Conservation (phyloP, 2,888 invertebrate genomes). For the Esperia sulphurella region DNA sequence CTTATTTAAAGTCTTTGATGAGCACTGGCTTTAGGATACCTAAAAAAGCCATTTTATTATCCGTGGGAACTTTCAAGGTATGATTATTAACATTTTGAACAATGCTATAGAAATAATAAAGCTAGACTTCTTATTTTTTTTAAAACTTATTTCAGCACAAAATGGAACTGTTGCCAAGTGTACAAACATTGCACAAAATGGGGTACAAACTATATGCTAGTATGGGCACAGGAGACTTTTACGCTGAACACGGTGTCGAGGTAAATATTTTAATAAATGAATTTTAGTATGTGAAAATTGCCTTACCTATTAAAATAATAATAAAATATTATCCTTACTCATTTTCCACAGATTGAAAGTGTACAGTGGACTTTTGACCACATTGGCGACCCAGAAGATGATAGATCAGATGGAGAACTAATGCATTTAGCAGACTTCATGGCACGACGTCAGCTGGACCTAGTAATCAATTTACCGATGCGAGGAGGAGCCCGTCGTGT, state of each 20-base stretch:
- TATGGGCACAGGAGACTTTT: conserved; percentile 99
- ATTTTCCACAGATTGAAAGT: conserved; percentile 86
- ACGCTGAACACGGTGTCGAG: conserved; percentile 93
- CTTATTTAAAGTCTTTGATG: conserved; percentile 98
- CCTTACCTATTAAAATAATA: too few species aligned
- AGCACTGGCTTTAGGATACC: conserved; percentile 98
- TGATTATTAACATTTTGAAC: conserved; percentile 17
- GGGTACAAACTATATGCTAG: conserved; percentile 98
- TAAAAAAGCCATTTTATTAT: conserved; percentile 94
- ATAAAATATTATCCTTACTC: too few species aligned
- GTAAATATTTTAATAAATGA: conserved; percentile 73
- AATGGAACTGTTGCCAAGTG: conserved; percentile 91
- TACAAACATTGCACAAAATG: conserved; percentile 90
- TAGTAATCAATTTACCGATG: conserved; percentile 99
- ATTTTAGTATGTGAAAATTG: too few species aligned
- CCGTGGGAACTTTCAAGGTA: conserved; percentile 98
- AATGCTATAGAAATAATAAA: not conserved
- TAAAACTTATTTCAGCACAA: conserved; percentile 85
- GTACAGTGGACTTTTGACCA: conserved; percentile 99
- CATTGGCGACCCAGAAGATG: conserved; percentile 88
- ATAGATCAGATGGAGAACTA: conserved; percentile 86
- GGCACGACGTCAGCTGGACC: conserved; percentile 95
- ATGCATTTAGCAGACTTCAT: conserved; percentile 95
- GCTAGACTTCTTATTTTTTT: not conserved
- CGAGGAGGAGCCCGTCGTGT: conserved; percentile 95